Evolutionary conservation across 2,888 invertebrate species (phyloP).

Genomic region (Cosmia pyralina): DNA sequence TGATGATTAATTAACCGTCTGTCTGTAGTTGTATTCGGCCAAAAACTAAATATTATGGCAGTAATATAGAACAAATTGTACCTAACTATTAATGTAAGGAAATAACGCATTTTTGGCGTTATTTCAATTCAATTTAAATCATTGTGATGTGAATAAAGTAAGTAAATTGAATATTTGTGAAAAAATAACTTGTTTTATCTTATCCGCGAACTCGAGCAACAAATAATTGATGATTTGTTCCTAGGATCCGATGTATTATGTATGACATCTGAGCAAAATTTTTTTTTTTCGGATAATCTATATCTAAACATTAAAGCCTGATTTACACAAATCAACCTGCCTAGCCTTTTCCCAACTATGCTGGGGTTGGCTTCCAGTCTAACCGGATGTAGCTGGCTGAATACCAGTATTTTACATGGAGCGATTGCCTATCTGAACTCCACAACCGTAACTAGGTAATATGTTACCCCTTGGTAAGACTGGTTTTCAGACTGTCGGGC

Average conservation of each 20-base stretch:
- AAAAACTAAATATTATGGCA: conserved; percentile 37
- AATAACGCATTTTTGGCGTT: conserved; percentile 52
- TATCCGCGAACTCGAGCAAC: conserved; percentile 36
- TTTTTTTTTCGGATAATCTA: background rate
- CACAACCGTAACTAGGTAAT: no score
- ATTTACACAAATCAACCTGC: no score
- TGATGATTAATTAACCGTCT: conserved; percentile 10
- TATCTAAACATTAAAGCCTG: background rate
- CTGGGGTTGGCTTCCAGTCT: no score
- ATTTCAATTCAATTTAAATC: conserved; percentile 54
- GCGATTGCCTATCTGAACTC: no score
- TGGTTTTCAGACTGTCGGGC: no score
- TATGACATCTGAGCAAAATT: background rate
- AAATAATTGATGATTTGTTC: no score
- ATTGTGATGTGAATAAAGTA: conserved; percentile 54
- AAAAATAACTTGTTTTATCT: conserved; percentile 7
- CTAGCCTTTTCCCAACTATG: no score
- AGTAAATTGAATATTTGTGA: conserved; percentile 25
- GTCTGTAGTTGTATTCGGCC: conserved; percentile 43
- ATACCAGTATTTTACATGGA: no score
- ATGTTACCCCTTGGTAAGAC: no score
- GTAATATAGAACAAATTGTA: conserved; percentile 57
- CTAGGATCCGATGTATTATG: no score
- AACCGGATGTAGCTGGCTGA: no score
- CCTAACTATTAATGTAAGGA: conserved; percentile 58